These are phyloP conservation scores for Choristoneura fumiferana DNA, from an alignment of 1,140 invertebrate species.

Conservation along the genomic window DNA sequence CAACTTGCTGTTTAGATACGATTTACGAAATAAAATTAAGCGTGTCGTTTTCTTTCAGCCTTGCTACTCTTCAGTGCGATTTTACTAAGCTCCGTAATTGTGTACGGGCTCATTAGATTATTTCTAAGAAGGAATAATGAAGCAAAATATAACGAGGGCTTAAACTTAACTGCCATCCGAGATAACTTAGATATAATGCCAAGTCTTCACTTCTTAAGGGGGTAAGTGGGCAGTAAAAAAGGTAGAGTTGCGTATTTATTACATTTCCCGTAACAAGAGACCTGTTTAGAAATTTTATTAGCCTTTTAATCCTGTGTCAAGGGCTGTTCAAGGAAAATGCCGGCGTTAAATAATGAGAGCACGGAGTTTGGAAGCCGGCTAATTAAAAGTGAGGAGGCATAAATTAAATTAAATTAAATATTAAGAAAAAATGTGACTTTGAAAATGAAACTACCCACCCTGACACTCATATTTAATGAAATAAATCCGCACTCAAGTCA, in stretches of 20 bases:
- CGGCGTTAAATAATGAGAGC: constrained; percentile 9
- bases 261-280: constrained; percentile 9
- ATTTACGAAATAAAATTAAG: too few species aligned
- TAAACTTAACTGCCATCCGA: neutral
- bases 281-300: constrained; percentile 18
- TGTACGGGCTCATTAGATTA: neutral
- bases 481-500: too few species aligned
- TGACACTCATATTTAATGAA: too few species aligned
- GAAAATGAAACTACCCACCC: too few species aligned
- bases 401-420: neutral
- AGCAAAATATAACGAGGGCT: neutral
- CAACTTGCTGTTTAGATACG: too few species aligned
- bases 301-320: constrained; percentile 3
- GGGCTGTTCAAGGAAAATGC: neutral
- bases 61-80: neutral
- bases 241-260: constrained; percentile 12
- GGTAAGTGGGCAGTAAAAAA: constrained; percentile 9
- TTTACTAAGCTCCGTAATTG: neutral
- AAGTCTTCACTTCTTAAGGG: constrained; percentile 6
- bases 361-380: neutral
- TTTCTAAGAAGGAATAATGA: neutral
- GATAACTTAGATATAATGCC: constrained; percentile 15
- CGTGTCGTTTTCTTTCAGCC: constrained; percentile 2
- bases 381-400: constrained; percentile 3
- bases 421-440: too few species aligned